phyloP scores from a whole-genome alignment of 2,888 invertebrate genomes.

The Torymus tubicola region DNA sequence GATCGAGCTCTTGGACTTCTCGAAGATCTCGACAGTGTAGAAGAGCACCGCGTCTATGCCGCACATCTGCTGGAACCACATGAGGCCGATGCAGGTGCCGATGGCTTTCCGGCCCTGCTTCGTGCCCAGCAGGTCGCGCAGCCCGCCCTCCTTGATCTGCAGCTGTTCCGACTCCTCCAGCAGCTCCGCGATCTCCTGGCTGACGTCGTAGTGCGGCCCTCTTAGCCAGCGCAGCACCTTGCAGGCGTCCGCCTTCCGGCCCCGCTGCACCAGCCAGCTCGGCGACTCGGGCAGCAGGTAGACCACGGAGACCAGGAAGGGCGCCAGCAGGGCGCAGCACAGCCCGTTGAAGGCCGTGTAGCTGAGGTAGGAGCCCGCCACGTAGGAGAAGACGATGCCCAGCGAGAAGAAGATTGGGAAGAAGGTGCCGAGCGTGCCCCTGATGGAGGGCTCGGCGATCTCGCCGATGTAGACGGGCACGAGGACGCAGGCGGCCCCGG shows the following conservation, averaged over 20 bases:
- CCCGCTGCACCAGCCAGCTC: conserved; percentile 68
- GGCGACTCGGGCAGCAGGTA: conserved; percentile 71
- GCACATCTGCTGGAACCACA: conserved; percentile 78
- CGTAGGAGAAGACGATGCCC: conserved; percentile 77
- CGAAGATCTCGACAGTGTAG: conserved; percentile 75
- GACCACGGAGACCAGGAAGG: conserved; percentile 71
- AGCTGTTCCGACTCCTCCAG: conserved; percentile 67
- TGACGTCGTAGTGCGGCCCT: conserved; percentile 65
- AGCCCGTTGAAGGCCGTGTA: conserved; percentile 76
- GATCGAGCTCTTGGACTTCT: conserved; percentile 73
- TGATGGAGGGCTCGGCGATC: conserved; percentile 76
- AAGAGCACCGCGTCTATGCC: conserved; percentile 77
- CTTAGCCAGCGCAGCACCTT: conserved; percentile 63
- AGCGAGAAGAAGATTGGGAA: conserved; percentile 77
- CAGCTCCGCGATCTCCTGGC: conserved; percentile 65
- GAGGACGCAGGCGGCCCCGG: conserved; percentile 74
- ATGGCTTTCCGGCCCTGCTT: conserved; percentile 75
- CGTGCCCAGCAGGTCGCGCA: conserved; percentile 68
- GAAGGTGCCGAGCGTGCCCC: conserved; percentile 78
- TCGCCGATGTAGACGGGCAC: conserved; percentile 79
- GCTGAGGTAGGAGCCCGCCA: conserved; percentile 74
- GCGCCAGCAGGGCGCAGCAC: conserved; percentile 72
- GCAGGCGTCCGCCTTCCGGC: conserved; percentile 63
- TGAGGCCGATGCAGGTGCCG: conserved; percentile 76
- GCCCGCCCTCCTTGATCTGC: conserved; percentile 67